Base-by-base conservation (phyloP, 1,140 invertebrate genomes). In the Monomorium pharaonis region DNA sequence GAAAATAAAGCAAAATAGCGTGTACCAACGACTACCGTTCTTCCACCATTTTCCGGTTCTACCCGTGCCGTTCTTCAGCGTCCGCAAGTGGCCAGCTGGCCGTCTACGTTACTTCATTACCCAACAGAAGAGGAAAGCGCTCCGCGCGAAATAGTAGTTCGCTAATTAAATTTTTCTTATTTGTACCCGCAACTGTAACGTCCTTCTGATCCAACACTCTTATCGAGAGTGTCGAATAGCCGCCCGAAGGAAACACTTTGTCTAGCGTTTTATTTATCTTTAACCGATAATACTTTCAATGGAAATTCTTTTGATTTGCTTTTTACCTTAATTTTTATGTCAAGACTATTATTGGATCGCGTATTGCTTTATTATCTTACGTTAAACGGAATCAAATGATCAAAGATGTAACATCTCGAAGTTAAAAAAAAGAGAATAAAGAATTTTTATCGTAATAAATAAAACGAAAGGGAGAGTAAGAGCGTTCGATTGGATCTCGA, bases 121-220 rank as follows among this genome's bases (percentile, higher is more conserved):
- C 58, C 62, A 42, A 47, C 21, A 63, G 62, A 18, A 85, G 85
- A 90, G 86, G 74, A 72, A 62, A 72, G 63, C 72, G 21, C 37
- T 33, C 24, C 62, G 37, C 86, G 54, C 24, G 9, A 65, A 88
- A 89, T 89, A 85, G 87, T 49, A 30, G 70, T 51, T 70, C 58
- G 81, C 88, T 89, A 89, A 89, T 89, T 89, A 89, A 89, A 89
- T 87, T 89, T 86, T 89, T 84, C 67, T 83, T 83, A 83, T 83
- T 83, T 58, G 67, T n/a, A 56, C 51, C 14, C 27, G 24, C 12
- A 16, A 24, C 18, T 33, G 49, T 81, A 83, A 72, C 51, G n/a
- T 83, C 27, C 37, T 47, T 83, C 24, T n/a, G 9, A 81, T 81
- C 49, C 18, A 72, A 54, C 67, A 56, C 62, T 44, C 42, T 14